These are phyloP conservation scores for Ailurus styani DNA, from an alignment of 2,113 vertebrate genomes.

Conservation along the genomic window DNA sequence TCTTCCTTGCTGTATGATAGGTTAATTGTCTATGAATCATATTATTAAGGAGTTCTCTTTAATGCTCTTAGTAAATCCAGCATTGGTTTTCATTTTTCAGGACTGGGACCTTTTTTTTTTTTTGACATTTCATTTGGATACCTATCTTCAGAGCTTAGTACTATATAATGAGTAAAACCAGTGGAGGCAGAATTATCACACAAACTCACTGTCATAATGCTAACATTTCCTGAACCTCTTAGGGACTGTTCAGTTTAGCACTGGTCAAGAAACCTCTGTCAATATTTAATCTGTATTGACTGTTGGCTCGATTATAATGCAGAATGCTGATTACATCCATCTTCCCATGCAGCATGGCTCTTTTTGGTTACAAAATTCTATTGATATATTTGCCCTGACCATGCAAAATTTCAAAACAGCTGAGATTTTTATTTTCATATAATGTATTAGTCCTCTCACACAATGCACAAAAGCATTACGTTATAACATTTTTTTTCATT, in stretches of 20 bases:
- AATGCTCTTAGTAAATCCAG: conserved; percentile 50
- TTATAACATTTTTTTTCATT: background rate
- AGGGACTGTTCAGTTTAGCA: background rate
- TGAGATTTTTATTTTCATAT: conserved; percentile 47
- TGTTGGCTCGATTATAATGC: conserved; percentile 49
- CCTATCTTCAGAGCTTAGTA: background rate
- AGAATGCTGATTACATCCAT: conserved; percentile 55
- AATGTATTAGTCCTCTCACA: background rate
- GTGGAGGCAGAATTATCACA: background rate
- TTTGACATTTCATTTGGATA: conserved; percentile 41
- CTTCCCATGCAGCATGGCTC: conserved; percentile 55
- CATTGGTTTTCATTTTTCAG: conserved; percentile 14
- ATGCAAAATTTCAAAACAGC: conserved; percentile 38
- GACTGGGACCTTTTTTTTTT: background rate
- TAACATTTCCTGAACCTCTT: conserved; percentile 47
- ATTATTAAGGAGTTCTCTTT: conserved; percentile 33
- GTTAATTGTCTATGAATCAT: conserved; percentile 37
- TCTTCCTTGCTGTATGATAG: background rate
- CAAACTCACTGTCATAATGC: conserved; percentile 26
- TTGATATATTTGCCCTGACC: conserved; percentile 58
- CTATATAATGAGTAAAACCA: conserved; percentile 7
- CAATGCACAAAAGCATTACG: background rate
- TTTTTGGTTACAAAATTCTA: conserved; percentile 55
- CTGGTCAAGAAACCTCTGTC: conserved; percentile 51
- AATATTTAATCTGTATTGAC: conserved; percentile 76